These are phyloP conservation scores for Cataglyphis albicans DNA, from an alignment of 2,888 invertebrate species.

Conservation along the genomic window DNA sequence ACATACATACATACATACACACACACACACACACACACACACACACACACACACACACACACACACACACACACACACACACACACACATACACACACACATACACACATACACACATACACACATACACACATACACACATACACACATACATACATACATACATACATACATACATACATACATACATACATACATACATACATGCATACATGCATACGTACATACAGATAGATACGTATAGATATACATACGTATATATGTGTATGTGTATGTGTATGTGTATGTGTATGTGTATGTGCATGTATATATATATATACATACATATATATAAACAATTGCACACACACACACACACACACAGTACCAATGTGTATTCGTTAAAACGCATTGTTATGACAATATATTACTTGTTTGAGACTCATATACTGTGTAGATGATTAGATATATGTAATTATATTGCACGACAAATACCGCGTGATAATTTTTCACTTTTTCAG, in stretches of 20 bases:
- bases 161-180: not conserved
- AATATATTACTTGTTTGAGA: constrained; percentile 27
- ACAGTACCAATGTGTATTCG: not conserved
- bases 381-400: constrained; percentile 29
- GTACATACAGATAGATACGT: not conserved
- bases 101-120: not conserved
- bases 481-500: constrained; percentile 65
- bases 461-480: constrained; percentile 60
- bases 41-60: not conserved
- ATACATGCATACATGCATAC: not conserved
- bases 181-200: not conserved
- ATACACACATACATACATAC: not conserved
- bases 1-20: not conserved
- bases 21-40: not conserved
- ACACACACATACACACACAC: not conserved
- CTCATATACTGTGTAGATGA: constrained; percentile 39
- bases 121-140: not conserved
- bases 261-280: not conserved
- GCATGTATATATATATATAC: not conserved
- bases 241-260: not conserved
- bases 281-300: not conserved
- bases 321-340: not conserved
- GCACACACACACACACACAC: not conserved
- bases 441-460: constrained; percentile 54
- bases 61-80: not conserved